phyloP scores from a whole-genome alignment of 2,113 vertebrate genomes.

The Onychostoma macrolepis region DNA sequence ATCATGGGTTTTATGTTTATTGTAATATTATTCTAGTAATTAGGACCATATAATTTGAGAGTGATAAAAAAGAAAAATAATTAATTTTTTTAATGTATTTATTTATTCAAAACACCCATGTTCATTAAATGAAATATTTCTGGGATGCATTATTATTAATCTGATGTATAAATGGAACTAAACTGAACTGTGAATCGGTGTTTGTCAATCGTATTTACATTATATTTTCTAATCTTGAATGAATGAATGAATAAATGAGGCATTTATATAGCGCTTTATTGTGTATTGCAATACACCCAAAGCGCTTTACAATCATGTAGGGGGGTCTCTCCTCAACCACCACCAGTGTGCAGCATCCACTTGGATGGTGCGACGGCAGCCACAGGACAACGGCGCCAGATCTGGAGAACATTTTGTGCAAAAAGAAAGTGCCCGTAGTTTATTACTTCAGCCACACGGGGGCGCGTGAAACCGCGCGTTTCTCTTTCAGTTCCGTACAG shows the following conservation, averaged over 20 bases:
- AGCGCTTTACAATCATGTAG: too few species aligned
- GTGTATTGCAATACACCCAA: too few species aligned
- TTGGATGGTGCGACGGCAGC: too few species aligned
- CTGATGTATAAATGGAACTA: neutral
- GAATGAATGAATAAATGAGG: too few species aligned
- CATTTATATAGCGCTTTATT: too few species aligned
- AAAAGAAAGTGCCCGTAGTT: neutral
- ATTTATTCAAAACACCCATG: neutral
- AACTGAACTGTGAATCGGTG: neutral
- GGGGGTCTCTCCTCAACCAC: too few species aligned
- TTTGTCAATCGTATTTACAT: neutral
- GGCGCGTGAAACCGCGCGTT: neutral
- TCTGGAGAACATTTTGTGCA: neutral
- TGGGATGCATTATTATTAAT: neutral
- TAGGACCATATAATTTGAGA: too few species aligned
- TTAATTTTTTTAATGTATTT: neutral
- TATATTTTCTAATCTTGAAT: neutral
- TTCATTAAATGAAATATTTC: neutral
- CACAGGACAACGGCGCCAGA: too few species aligned
- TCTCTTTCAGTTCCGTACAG: neutral
- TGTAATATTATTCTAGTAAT: too few species aligned
- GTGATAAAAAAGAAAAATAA: too few species aligned
- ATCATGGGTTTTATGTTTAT: too few species aligned
- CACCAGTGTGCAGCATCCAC: too few species aligned
- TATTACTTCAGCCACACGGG: neutral